phyloP scores from a whole-genome alignment of 2,113 vertebrate genomes.

The Toxostoma redivivum region DNA sequence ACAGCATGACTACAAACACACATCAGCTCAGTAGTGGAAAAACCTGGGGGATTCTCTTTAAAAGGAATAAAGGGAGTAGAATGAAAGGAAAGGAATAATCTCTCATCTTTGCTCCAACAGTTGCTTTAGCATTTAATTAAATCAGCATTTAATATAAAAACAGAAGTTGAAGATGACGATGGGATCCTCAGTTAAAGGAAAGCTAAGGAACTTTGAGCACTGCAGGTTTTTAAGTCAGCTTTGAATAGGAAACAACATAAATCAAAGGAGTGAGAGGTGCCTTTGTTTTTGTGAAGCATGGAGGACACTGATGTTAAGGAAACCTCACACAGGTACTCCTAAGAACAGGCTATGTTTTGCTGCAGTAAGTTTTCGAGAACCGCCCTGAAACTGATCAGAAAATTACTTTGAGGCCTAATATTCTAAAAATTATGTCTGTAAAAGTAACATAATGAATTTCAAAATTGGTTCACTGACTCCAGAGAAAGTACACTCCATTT shows the following conservation, averaged over 20 bases:
- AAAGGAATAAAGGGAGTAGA: background rate
- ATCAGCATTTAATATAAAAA: background rate
- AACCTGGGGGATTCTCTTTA: background rate
- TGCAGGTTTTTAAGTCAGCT: background rate
- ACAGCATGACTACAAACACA: background rate
- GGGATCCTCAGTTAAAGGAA: background rate
- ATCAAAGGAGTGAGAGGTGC: background rate
- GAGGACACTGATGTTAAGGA: background rate
- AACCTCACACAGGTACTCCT: background rate
- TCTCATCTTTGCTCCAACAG: background rate
- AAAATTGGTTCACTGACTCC: background rate
- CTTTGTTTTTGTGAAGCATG: background rate
- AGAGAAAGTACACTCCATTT: background rate
- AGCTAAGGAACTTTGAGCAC: background rate
- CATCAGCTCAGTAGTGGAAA: background rate
- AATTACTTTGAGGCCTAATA: background rate
- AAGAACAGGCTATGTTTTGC: background rate
- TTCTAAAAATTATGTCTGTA: background rate
- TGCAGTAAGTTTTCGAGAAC: background rate
- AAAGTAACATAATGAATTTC: background rate
- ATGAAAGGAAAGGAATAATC: background rate
- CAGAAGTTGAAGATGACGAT: background rate
- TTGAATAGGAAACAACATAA: background rate
- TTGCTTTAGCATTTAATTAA: background rate
- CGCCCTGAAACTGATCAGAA: background rate